A percentile compares a stretch with the other conserved stretches of the same genome.
Conservation (phyloP, 2,888 invertebrate genomes). For the Meghimatium bilineatum region DNA sequence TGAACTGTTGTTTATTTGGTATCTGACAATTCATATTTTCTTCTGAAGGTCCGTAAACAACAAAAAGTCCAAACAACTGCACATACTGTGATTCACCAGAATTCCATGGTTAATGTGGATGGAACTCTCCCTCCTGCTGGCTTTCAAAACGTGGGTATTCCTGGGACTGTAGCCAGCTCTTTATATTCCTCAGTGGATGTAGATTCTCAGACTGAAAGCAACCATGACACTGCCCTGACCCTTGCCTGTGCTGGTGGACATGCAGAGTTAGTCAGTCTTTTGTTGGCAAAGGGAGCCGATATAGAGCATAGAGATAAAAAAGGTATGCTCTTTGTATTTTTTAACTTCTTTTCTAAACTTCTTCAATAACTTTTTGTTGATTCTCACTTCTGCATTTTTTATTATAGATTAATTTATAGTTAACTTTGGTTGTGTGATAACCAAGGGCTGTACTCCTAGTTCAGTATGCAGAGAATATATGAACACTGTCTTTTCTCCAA, state of each 20-base stretch:
- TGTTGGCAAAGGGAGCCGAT: conserved; percentile 93
- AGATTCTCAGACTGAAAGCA: conserved; percentile 98
- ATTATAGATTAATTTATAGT: no score
- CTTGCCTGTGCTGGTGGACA: conserved; percentile 96
- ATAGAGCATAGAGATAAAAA: conserved; percentile 99
- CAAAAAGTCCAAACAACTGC: conserved; percentile 37
- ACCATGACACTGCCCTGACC: conserved; percentile 98
- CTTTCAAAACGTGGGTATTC: conserved; percentile 17
- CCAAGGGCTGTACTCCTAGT: no score
- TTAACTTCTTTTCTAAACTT: neutral
- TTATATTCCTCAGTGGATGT: conserved; percentile 82
- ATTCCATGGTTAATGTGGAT: conserved; percentile 37
- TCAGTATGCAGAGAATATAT: no score
- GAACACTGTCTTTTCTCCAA: no score
- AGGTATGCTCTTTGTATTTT: conserved; percentile 65
- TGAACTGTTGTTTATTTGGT: neutral
- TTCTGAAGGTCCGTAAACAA: conserved; percentile 41
- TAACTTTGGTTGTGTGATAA: no score
- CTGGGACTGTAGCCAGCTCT: conserved; percentile 47
- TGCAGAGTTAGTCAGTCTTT: conserved; percentile 93
- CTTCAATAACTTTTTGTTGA: no score
- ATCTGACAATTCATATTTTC: neutral
- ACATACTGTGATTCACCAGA: conserved; percentile 36
- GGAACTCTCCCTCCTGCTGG: conserved; percentile 9
- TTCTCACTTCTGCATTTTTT: no score